Evolutionary conservation across 2,797 vertebrate genomes (phyloP), one percentile per base, ranked within the genome.

Genomic region (Sitta carolinensis): DNA sequence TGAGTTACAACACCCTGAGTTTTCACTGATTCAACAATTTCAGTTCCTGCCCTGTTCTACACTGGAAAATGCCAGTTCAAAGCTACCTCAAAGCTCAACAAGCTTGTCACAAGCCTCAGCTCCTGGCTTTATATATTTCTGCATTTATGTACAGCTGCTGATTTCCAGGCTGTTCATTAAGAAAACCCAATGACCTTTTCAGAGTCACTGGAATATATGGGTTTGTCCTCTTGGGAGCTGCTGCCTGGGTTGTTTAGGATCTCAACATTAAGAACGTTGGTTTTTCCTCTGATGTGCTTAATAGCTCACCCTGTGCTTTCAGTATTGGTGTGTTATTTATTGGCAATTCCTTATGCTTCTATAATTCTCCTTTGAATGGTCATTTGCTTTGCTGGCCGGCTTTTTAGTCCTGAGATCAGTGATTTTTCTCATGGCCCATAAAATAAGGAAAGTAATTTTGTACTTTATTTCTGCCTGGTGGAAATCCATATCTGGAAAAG

Each of bases 281-380:
- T 47, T 84, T 92, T 81, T 18, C 27, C 36, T 79, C 85, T 81
- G 62, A 61, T 25, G 5, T 78, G 36, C 70, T 92, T 80, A 48
- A 52, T 85, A 80, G 72, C 42, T 95, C 52, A 55, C 57, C 11
- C 52, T 50, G 51, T 47, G 50, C 72, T 68, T 91, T 89, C 52
- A n/a, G 54, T 68, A 92, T 36, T 0, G 0, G 42, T 43, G 38
- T 58, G 42, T 94, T 89, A 91, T 93, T 95, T 92, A 94, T 68
- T 91, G 59, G 58, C 74, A 81, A 79, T 91, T 86, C 42, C 38
- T 91, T 85, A 55, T 64, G 48, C 62, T 77, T 86, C 80, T 79
- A n/a, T 94, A 95, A 93, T 81, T 95, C 95, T 89, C 25, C 50
- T 89, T 66, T 86, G 91, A 95, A 84, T 54, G 50, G 84, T 85